A percentile compares a stretch with the other conserved stretches of the same genome.
These are phyloP conservation scores for Drosophila truncata DNA, from an alignment of 1,140 invertebrate genomes.

Conservation along the genomic window DNA sequence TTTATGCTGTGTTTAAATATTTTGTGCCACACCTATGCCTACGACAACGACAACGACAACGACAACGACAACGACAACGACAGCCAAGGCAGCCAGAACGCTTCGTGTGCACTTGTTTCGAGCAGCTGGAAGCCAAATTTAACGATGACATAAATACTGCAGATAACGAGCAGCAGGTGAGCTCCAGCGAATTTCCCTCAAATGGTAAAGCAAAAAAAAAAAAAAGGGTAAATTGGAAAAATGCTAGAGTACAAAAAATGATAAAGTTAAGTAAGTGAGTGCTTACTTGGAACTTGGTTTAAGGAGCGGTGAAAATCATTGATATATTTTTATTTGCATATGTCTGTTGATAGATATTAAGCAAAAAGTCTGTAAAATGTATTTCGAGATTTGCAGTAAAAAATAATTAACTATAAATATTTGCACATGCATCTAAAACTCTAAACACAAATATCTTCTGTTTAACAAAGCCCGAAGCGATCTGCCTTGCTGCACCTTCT, in stretches of 20 bases:
- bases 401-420: background rate
- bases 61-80: conserved; percentile 18
- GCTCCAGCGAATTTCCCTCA: conserved; percentile 50
- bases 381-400: background rate
- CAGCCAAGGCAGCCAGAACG: conserved; percentile 16
- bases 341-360: background rate
- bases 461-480: conserved; percentile 14
- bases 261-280: conserved; percentile 25
- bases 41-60: conserved; percentile 12
- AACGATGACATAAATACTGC: conserved; percentile 78
- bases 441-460: conserved; percentile 26
- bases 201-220: conserved; percentile 26
- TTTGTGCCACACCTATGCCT: conserved; percentile 70
- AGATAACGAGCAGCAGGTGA: conserved; percentile 68
- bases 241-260: background rate
- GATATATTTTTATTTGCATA: background rate
- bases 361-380: too few relatives aligned
- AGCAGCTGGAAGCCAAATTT: conserved; percentile 74
- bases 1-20: conserved; percentile 76
- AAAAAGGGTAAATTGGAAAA: conserved; percentile 17
- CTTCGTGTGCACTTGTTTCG: conserved; percentile 51
- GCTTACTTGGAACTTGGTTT: background rate
- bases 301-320: background rate
- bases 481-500: conserved; percentile 48
- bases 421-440: conserved; percentile 3